Percentiles rank a stretch among this genome's conserved stretches.
Evolutionary conservation across 2,797 vertebrate genomes (phyloP).

Genomic region (Champsocephalus esox): DNA sequence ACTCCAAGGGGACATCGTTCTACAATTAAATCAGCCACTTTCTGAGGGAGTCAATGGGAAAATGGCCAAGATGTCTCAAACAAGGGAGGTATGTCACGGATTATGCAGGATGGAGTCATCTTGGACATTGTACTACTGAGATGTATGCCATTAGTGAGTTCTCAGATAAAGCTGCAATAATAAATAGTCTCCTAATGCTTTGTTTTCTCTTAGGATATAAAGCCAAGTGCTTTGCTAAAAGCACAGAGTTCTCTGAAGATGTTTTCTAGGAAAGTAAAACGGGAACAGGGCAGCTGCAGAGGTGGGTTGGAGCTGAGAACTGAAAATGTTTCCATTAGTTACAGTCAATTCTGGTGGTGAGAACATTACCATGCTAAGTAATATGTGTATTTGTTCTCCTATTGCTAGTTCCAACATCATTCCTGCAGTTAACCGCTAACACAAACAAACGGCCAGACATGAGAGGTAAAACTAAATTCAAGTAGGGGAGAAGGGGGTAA

Average conservation of each 20-base stretch:
- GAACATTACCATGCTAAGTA: slow-evolving; percentile 58
- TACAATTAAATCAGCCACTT: slow-evolving; percentile 75
- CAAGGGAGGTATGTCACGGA: slow-evolving; percentile 81
- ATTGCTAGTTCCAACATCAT: slow-evolving; percentile 71
- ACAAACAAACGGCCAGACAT: slow-evolving; percentile 69
- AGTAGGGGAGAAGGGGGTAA: background rate
- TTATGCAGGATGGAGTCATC: slow-evolving; percentile 76
- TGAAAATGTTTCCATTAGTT: slow-evolving; percentile 62
- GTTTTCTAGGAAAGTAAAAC: slow-evolving; percentile 69
- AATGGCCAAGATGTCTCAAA: slow-evolving; percentile 72
- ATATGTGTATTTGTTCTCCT: slow-evolving; percentile 59
- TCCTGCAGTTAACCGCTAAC: slow-evolving; percentile 77
- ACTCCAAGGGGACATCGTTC: slow-evolving; percentile 74
- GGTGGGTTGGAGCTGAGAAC: slow-evolving; percentile 64
- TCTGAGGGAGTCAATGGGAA: slow-evolving; percentile 73
- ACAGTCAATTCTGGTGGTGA: slow-evolving; percentile 63
- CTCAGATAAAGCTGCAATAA: slow-evolving; percentile 70
- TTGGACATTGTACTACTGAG: slow-evolving; percentile 77
- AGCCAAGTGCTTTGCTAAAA: slow-evolving; percentile 68
- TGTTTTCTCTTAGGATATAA: slow-evolving; percentile 78
- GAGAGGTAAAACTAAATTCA: slow-evolving; percentile 74
- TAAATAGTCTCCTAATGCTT: slow-evolving; percentile 63
- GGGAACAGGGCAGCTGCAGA: slow-evolving; percentile 68
- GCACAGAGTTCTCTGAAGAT: slow-evolving; percentile 63
- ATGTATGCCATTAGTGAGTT: slow-evolving; percentile 70